Base-by-base conservation (phyloP, 2,797 vertebrate genomes). In the Glyptemys insculpta region DNA sequence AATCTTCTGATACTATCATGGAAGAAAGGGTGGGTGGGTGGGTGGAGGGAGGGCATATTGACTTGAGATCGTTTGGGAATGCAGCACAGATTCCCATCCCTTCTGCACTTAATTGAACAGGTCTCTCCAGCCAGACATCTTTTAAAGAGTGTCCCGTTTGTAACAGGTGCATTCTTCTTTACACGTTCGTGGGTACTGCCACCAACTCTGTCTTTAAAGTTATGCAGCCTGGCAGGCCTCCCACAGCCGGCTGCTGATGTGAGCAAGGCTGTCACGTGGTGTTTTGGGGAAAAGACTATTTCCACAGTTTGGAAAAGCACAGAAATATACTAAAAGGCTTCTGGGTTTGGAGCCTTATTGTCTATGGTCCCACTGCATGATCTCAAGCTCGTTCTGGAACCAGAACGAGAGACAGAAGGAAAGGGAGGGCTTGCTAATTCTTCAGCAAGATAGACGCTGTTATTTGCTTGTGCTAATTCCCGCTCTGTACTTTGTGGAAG, bases 51-150 rank as follows among this genome's bases (percentile, higher is more conserved):
- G 49, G 44, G 29, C 19, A 25, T 9, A 5, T 34, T 94, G 94
- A 89, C 91, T 88, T 78, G 80, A 91, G 79, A 88, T 41, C n/a
- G 93, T 88, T 0, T 0, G 29, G 68, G 84, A 96, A 91, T 65
- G 87, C 90, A 92, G 56, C 0, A 0, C 62, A 3, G 0, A 65
- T 37, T 95, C 90, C 82, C 0, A 0, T 72, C 87, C 79, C 82
- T 44, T 53, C 91, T 93, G 78, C 94, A 78, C 50, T 96, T 93
- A 95, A 93, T 90, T 87, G 80, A 82, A 90, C 21, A 0, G 54
- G 37, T 72, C 54, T 79, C 87, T 79, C 44, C 68, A 85, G 91
- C 93, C 93, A 93, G 93, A 90, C 49, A 90, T 86, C 81, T 93
- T 95, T 92, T 95, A 97, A 95, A 0, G 4, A 94, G 80, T 50